Conservation (phyloP, 1,140 invertebrate species). For the Zaprionus lachaisei region DNA sequence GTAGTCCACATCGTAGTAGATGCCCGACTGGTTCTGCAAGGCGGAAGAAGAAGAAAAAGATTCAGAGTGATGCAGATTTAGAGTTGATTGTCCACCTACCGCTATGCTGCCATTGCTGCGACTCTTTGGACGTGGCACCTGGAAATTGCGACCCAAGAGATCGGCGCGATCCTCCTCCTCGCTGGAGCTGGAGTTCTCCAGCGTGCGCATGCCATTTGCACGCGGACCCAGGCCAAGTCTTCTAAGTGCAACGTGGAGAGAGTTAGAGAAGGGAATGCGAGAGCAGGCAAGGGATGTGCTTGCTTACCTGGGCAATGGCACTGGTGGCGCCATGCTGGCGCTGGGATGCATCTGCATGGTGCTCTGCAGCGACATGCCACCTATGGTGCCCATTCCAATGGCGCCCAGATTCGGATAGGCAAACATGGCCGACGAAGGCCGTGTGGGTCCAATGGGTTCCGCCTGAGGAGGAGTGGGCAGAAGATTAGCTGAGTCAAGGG, state of each 20-base stretch:
- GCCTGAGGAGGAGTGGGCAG: slow-evolving; percentile 84
- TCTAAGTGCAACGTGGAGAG: slow-evolving; percentile 44
- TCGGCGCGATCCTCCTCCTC: slow-evolving; percentile 90
- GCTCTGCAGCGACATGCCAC: slow-evolving; percentile 86
- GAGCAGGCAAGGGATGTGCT: neutral
- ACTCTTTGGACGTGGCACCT: slow-evolving; percentile 92
- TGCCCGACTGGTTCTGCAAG: slow-evolving; percentile 92
- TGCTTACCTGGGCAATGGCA: slow-evolving; percentile 88
- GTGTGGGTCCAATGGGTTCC: slow-evolving; percentile 88
- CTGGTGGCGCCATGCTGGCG: slow-evolving; percentile 86
- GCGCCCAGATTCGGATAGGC: slow-evolving; percentile 88
- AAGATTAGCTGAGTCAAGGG: neutral
- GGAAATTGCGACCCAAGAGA: slow-evolving; percentile 88
- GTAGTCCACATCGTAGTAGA: slow-evolving; percentile 95
- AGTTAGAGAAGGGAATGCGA: neutral
- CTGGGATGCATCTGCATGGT: slow-evolving; percentile 84
- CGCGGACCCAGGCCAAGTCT: slow-evolving; percentile 83
- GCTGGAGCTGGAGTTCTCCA: slow-evolving; percentile 88
- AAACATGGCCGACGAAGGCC: slow-evolving; percentile 93
- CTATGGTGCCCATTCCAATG: slow-evolving; percentile 77
- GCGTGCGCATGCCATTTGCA: slow-evolving; percentile 83
- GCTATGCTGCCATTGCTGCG: slow-evolving; percentile 89
- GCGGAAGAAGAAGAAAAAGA: slow-evolving; percentile 24
- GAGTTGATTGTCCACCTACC: slow-evolving; percentile 84
- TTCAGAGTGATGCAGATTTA: neutral